Base-by-base conservation (phyloP, 2,888 invertebrate species). In the Trissoscelio sp. region DNA sequence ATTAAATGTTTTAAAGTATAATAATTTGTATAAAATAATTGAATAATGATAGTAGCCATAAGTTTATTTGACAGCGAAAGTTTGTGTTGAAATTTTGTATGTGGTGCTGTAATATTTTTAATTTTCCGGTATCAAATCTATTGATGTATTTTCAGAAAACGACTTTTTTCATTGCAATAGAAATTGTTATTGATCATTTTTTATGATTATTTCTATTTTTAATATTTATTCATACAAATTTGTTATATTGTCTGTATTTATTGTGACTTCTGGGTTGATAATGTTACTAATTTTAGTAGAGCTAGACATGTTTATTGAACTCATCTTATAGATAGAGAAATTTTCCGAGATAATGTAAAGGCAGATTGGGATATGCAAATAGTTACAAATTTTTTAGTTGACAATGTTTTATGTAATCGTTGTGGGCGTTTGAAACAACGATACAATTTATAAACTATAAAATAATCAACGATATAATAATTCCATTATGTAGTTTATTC, bases 281-380 rank as follows among this genome's bases (percentile, higher is more conserved):
- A 39, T 18, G 37, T 11, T 62, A 62, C 18, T 46, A 62, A 62
- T 46, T 48, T 34, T 37, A 0, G 9, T 66, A 66, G 37, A 48
- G 62, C 48, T 66, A 51, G 22, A 12, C 3, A 44, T 28, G 5
- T 22, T 24, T 22, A 42, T 42, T 7, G 3, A 58, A 12, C 58
- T 42, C 42, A 60, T 60, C 24, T 48, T 31, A 48, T n/a, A 51
- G 5, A 1, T 51, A 28, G 0, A 53, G 14, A 39, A 53, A 6
- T 53, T 67, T 67, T 67, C 67, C 67, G 67, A 67, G 67, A 53
- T 67, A 34, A 67, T 53, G 53, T 67, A 53, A 39, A 67, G 67
- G 67, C 67, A 67, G 28, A 53, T 37, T 48, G 46, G 16, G 42
- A 44, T 28, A 60, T 18, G 7, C 5, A 51, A 5, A 51, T 18